phyloP scores from a whole-genome alignment of 2,797 vertebrate species.

The Percopsis omiscomaycus region DNA sequence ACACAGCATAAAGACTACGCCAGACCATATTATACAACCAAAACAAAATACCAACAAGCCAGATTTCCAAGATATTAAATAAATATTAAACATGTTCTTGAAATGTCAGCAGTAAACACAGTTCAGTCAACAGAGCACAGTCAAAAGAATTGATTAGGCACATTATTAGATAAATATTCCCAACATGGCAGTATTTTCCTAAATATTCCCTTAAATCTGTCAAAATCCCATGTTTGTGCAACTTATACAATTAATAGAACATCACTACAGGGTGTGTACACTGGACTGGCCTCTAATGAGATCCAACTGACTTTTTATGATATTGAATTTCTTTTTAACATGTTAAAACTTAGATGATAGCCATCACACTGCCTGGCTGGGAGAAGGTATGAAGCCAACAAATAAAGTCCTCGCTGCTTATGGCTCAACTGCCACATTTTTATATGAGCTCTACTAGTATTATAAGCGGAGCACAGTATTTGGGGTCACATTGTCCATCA shows the following conservation, averaged over 20 bases:
- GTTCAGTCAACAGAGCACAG: background rate
- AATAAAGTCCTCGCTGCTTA: slow-evolving; percentile 16
- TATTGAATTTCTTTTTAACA: background rate
- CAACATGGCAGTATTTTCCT: slow-evolving; percentile 2
- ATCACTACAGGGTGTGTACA: too few relatives aligned
- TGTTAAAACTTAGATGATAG: slow-evolving; percentile 13
- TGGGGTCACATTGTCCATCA: slow-evolving; percentile 42
- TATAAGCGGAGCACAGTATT: slow-evolving; percentile 32
- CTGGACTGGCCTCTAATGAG: too few relatives aligned
- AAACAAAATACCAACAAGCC: too few relatives aligned
- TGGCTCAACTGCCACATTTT: slow-evolving; percentile 41
- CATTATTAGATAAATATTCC: slow-evolving; percentile 3
- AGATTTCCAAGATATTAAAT: too few relatives aligned
- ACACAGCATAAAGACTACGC: too few relatives aligned
- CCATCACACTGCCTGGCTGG: slow-evolving; percentile 10
- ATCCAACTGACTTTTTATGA: too few relatives aligned
- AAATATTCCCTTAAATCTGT: too few relatives aligned
- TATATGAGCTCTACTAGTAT: slow-evolving; percentile 32
- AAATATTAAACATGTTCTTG: too few relatives aligned
- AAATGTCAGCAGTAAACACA: background rate
- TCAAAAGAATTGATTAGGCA: background rate
- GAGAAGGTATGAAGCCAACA: slow-evolving; percentile 29
- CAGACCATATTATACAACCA: too few relatives aligned
- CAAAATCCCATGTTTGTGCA: too few relatives aligned
- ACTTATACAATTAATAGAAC: too few relatives aligned